Evolutionary conservation across 2,113 vertebrate genomes (phyloP).

Genomic region (Aspiorhynchus laticeps): DNA sequence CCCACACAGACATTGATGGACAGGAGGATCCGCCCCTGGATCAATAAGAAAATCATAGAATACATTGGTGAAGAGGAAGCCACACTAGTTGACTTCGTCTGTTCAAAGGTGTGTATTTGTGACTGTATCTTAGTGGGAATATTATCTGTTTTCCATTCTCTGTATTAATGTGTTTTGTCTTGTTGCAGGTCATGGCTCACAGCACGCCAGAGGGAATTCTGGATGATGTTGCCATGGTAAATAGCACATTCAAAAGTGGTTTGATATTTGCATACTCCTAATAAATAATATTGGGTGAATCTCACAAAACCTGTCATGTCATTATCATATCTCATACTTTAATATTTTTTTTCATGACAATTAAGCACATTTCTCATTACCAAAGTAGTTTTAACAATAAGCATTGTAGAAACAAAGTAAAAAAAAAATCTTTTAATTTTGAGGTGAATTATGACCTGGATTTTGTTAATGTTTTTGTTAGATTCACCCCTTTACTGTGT

Average conservation of each 20-base stretch:
- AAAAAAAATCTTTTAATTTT: background rate
- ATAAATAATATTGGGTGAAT: background rate
- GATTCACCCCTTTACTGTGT: background rate
- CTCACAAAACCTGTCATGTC: background rate
- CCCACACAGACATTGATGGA: constrained; percentile 90
- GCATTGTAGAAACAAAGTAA: background rate
- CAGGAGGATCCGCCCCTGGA: constrained; percentile 95
- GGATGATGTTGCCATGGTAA: constrained; percentile 99
- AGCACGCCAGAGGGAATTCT: constrained; percentile 96
- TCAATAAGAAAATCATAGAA: constrained; percentile 99
- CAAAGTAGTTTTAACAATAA: background rate
- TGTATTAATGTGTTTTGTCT: constrained; percentile 11
- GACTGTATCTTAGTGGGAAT: background rate
- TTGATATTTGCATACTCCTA: background rate
- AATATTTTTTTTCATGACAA: background rate
- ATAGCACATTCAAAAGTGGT: constrained; percentile 54
- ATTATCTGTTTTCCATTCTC: background rate
- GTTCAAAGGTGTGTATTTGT: constrained; percentile 86
- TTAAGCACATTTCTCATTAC: background rate
- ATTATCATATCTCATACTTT: background rate
- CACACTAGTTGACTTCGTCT: constrained; percentile 97
- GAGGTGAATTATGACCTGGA: background rate
- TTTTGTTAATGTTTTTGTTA: background rate
- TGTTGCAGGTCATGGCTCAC: constrained; percentile 94
- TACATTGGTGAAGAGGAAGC: constrained; percentile 99